Base-by-base conservation (phyloP, 2,888 invertebrate species). In the Tillus elongatus region DNA sequence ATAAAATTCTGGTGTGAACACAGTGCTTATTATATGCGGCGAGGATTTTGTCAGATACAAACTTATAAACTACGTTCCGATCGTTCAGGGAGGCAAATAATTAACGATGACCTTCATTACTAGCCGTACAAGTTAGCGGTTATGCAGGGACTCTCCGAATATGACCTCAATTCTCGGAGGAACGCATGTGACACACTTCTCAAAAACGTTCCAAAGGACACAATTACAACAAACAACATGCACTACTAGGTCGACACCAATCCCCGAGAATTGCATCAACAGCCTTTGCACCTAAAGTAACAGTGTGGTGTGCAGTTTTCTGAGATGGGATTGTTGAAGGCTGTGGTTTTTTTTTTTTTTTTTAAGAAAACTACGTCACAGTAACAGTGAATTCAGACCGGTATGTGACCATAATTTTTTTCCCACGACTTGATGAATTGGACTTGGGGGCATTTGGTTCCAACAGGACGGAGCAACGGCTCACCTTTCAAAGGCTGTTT, bases 371-470 rank as follows among this genome's bases (percentile, higher is more conserved):
- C n/a, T 6, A 19, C 6, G 24, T 19, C 6, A 19, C 24, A 19
- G 24, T 19, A n/a, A 19, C 24, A 19, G 24, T 19, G 24, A 19
- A 19, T 19, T 19, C 24, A 19, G 24, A 19, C n/a, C 24, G 24
- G 24, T n/a, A 19, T 19, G 24, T 19, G 24, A 19, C 6, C n/a
- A 19, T 6, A 8, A 19, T 19, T 19, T 19, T 19, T 19, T 19
- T n/a, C n/a, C n/a, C 24, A n/a, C 24, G 6, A 19, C n/a, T 19
- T 19, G 24, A 19, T 19, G 24, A 19, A 19, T 19, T 19, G 24
- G n/a, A 19, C 24, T 19, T 19, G n/a, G 24, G 24, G 24, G n/a
- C 24, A 19, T 19, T 19, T 19, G 24, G 24, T 19, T 19, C 24
- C 24, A 19, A 19, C 24, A 19, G 24, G 6, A 19, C n/a, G n/a